Evolutionary conservation across 2,888 invertebrate species (phyloP).

Genomic region (Heliconius charithonia): DNA sequence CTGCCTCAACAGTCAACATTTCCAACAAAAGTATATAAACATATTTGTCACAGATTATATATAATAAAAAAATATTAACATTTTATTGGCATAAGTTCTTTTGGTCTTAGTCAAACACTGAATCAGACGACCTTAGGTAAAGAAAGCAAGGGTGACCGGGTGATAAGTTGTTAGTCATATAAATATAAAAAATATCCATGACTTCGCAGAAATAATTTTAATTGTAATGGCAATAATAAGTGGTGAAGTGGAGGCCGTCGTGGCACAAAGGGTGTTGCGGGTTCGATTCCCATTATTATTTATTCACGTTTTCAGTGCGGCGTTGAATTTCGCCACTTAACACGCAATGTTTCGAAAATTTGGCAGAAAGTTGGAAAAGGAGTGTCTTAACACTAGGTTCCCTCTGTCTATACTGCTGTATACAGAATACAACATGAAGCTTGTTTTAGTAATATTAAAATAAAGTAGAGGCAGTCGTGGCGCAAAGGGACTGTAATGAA

Average conservation of each 20-base stretch:
- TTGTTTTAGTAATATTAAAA: too few species aligned
- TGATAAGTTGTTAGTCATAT: conserved; percentile 33
- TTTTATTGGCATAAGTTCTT: conserved; percentile 18
- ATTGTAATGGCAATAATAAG: conserved; percentile 2
- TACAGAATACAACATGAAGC: too few species aligned
- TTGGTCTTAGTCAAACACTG: conserved; percentile 16
- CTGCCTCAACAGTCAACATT: neutral
- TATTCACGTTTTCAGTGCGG: too few species aligned
- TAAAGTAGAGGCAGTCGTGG: neutral
- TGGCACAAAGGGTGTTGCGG: neutral
- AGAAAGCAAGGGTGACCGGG: conserved; percentile 40
- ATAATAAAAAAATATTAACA: neutral
- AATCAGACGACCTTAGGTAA: conserved; percentile 35
- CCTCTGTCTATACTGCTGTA: too few species aligned
- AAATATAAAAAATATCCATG: conserved; percentile 14
- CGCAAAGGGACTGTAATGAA: neutral
- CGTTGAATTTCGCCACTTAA: too few species aligned
- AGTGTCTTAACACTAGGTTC: too few species aligned
- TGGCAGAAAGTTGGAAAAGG: too few species aligned
- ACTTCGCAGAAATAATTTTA: neutral
- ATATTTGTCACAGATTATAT: neutral
- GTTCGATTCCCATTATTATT: neutral
- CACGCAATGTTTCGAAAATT: too few species aligned
- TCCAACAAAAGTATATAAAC: neutral
- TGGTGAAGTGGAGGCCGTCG: neutral